Evolutionary conservation across 2,113 vertebrate genomes (phyloP).

Genomic region (Lagenorhynchus albirostris): DNA sequence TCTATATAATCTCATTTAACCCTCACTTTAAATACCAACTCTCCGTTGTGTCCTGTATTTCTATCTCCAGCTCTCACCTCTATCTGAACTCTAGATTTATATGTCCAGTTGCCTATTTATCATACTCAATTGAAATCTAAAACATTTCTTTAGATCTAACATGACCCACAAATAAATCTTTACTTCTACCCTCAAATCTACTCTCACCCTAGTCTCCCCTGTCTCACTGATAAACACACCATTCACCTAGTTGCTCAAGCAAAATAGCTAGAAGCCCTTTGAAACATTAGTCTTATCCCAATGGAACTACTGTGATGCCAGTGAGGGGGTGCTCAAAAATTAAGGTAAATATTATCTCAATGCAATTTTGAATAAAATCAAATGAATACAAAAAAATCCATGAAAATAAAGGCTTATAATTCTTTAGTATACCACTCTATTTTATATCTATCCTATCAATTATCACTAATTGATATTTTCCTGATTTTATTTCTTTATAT

Average conservation of each 20-base stretch:
- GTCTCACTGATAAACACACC: background rate
- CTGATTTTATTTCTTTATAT: background rate
- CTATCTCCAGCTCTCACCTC: background rate
- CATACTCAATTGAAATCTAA: background rate
- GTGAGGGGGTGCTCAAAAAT: background rate
- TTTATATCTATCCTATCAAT: background rate
- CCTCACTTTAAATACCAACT: background rate
- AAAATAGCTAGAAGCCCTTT: background rate
- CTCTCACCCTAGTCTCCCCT: background rate
- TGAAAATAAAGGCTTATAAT: background rate
- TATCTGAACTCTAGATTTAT: background rate
- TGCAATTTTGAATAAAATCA: background rate
- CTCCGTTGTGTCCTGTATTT: background rate
- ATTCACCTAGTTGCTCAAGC: background rate
- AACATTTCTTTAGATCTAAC: background rate
- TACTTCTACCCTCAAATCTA: background rate
- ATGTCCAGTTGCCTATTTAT: background rate
- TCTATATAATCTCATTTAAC: background rate
- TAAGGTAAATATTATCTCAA: background rate
- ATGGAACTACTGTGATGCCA: background rate
- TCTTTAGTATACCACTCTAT: background rate
- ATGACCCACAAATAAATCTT: background rate
- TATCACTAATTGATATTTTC: background rate
- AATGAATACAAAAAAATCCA: background rate
- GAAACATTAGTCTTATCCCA: background rate